Conservation (phyloP, 2,888 invertebrate genomes). For the Adelognathus sp. region DNA sequence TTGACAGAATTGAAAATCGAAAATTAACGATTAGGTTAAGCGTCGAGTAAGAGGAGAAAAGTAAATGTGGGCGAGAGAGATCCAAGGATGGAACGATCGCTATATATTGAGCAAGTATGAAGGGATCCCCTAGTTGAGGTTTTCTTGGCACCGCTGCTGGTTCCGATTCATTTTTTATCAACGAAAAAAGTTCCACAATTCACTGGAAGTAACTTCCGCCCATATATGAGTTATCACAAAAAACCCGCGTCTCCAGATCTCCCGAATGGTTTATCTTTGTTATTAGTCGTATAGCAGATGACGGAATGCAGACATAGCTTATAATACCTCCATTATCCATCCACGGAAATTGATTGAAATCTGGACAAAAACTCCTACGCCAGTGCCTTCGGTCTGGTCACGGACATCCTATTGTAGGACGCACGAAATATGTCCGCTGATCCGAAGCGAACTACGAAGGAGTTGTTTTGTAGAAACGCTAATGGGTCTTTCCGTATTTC, state of each 20-base stretch:
- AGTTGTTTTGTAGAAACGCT: conserved; percentile 11
- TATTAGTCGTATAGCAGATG: background rate
- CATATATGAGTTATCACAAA: background rate
- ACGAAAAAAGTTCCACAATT: background rate
- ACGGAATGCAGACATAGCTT: background rate
- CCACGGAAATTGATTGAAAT: conserved; percentile 6
- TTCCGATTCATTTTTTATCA: conserved; percentile 10
- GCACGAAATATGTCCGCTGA: background rate
- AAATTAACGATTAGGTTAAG: no score
- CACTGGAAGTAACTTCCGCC: background rate
- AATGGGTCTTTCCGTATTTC: conserved; percentile 6
- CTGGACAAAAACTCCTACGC: background rate
- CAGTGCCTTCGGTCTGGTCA: background rate
- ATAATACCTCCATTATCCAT: background rate
- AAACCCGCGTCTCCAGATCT: no score
- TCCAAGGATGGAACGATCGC: conserved; percentile 26
- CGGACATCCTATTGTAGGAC: background rate
- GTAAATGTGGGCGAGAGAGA: background rate
- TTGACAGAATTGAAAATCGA: background rate
- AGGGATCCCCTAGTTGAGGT: conserved; percentile 32
- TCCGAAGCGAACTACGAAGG: background rate
- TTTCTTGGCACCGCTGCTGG: background rate
- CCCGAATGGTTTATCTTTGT: no score
- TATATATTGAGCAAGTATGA: conserved; percentile 18
- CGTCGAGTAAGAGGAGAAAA: conserved; percentile 15